These are phyloP conservation scores for Panorpa germanica DNA, from an alignment of 2,888 invertebrate genomes.

Conservation along the genomic window DNA sequence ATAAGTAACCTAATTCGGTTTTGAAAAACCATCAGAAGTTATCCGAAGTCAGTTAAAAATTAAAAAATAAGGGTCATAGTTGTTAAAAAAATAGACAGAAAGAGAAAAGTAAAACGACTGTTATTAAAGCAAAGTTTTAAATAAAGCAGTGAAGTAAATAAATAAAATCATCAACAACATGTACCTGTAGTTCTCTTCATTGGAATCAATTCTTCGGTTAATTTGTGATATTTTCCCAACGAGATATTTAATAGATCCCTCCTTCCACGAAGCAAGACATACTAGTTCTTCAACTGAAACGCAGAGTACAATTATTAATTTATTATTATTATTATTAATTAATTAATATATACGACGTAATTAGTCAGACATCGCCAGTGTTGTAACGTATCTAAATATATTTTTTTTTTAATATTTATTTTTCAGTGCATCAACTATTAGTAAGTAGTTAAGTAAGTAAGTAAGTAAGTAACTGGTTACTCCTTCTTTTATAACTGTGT, in stretches of 20 bases:
- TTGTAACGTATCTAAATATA: conserved; percentile 13
- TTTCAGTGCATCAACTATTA: too few relatives aligned
- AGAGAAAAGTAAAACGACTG: too few relatives aligned
- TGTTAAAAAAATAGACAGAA: too few relatives aligned
- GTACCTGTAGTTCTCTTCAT: too few relatives aligned
- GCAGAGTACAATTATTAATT: conserved; percentile 2
- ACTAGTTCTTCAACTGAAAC: conserved; percentile 55
- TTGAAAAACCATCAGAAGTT: too few relatives aligned
- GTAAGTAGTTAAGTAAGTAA: conserved; percentile 7
- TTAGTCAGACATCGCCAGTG: conserved; percentile 10
- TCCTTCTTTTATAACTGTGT: conserved; percentile 5
- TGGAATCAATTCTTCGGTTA: too few relatives aligned
- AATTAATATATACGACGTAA: conserved; percentile 4
- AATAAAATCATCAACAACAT: too few relatives aligned
- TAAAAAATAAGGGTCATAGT: too few relatives aligned
- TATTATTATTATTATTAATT: background rate
- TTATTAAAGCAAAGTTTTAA: too few relatives aligned
- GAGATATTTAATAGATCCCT: conserved; percentile 60
- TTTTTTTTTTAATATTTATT: conserved; percentile 1
- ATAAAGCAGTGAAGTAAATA: too few relatives aligned
- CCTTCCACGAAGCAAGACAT: conserved; percentile 70
- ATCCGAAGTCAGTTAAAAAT: too few relatives aligned
- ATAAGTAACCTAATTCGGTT: too few relatives aligned
- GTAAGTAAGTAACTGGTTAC: conserved; percentile 2
- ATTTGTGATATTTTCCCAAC: conserved; percentile 61